Percentiles rank a stretch among this genome's conserved stretches.
Evolutionary conservation across 1,140 invertebrate species (phyloP).

Genomic region (Drosophila rufa): DNA sequence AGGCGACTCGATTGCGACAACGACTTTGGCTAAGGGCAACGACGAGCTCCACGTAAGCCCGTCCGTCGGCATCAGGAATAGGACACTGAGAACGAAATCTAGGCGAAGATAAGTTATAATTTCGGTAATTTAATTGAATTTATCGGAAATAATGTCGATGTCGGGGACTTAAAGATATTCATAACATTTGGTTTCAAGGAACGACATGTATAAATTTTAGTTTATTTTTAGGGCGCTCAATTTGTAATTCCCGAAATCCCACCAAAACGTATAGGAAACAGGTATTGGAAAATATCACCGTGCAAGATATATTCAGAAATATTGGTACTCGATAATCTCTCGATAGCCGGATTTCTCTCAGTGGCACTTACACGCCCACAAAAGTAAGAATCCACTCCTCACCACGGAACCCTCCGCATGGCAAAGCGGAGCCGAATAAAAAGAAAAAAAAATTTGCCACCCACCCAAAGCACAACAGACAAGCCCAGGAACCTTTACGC

Average conservation of each 20-base stretch:
- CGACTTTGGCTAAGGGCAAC: slow-evolving; percentile 81
- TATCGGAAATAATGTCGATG: no score
- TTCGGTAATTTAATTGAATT: neutral
- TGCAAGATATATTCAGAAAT: no score
- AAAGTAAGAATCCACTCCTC: slow-evolving; percentile 57
- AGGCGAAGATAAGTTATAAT: neutral
- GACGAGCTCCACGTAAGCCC: slow-evolving; percentile 61
- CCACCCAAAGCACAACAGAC: slow-evolving; percentile 72
- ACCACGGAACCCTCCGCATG: slow-evolving; percentile 1
- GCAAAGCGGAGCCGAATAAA: slow-evolving; percentile 21
- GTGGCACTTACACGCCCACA: slow-evolving; percentile 43
- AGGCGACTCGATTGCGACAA: slow-evolving; percentile 49
- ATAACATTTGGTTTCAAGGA: neutral
- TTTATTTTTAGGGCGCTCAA: no score
- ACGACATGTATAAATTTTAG: no score
- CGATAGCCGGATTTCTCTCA: slow-evolving; percentile 24
- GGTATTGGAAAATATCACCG: neutral
- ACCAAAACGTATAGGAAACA: neutral
- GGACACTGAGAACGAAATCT: slow-evolving; percentile 46
- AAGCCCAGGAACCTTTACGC: slow-evolving; percentile 56
- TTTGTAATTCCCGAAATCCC: neutral
- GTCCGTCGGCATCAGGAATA: slow-evolving; percentile 48
- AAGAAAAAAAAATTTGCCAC: slow-evolving; percentile 44
- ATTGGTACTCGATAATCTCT: neutral
- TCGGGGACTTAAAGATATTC: neutral